Base-by-base conservation (phyloP, 1,140 invertebrate species). In the Spodoptera frugiperda region DNA sequence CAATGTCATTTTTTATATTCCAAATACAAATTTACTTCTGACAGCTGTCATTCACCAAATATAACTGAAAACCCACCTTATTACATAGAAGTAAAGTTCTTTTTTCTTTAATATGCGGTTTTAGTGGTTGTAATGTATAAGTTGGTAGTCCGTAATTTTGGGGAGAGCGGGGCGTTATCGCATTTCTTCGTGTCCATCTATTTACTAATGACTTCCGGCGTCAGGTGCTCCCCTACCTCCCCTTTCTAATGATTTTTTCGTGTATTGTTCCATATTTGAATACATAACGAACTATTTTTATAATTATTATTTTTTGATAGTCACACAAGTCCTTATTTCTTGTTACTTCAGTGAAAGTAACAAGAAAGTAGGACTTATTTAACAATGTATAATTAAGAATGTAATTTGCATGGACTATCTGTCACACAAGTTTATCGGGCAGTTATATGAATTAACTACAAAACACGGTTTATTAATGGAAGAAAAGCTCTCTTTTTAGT, bases 151-250 rank as follows among this genome's bases (percentile, higher is more conserved):
- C 80, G 77, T 88, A 93, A 89, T 92, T 89, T 91, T 65, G 83
- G 86, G 85, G 82, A 88, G 89, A 89, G 84, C 83, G 84, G 88
- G 89, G 90, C 80, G 87, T 87, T 92, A 90, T 90, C 91, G 81
- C 44, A 44, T 48, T 54, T 78, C 78, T 83, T 87, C 85, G 86
- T 90, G 88, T 87, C 87, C 90, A 88, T 93, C 91, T 91, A 93
- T 93, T 93, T 91, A 91, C 87, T 93, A 93, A 93, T 93, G 91
- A 93, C 90, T 92, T 93, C 91, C 91, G 87, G 84, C 87, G 90
- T 91, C 91, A 93, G 91, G 90, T 93, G 91, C 83, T 76, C 84
- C 84, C 77, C 82, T 61, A 49, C 82, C 80, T 80, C 82, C 80
- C 82, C 79, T 67, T 85, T 82, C 78, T 85, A 78, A 82, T 87